Base-by-base conservation (phyloP, 1,140 invertebrate species). In the Drosophila prosaltans region DNA sequence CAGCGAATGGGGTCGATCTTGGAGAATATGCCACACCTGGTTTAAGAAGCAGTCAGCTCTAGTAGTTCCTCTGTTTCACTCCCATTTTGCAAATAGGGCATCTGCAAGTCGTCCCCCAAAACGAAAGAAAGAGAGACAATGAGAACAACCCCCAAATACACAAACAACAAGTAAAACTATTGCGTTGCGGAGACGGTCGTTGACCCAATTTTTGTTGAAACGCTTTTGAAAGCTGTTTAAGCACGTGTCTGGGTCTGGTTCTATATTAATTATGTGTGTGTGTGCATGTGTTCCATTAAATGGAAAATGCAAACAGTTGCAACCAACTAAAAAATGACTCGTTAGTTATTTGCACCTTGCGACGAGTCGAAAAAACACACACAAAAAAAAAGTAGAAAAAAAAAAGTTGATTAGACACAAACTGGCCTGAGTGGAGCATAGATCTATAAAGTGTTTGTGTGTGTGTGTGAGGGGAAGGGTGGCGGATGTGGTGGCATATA, bases 101-200 rank as follows among this genome's bases (percentile, higher is more conserved):
- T 51, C 24, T 26, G 2, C 9, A 26, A 51, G 45, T 51, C 45
- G 45, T 2, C 2, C 6, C 3, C 8, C 6, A 36, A 36, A 24
- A 24, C 0, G 6, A 16, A 16, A 7, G 21, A 8, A 48, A 63
- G 60, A 30, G 16, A 64, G 40, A 30, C 48, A 45, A 64, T 62
- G 45, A 45, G 26, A 59, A 59, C 63, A 72, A 67, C 78, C 72
- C 78, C 68, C 61, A 67, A 26, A 26, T 62, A 55, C 32, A 54
- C 32, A 54, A 48, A 51, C 45, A 51, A 51, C 24, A 51, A 30
- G 39, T 26, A 24, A 65, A 76, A 88, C 82, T 88, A 89, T 68
- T 84, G 72, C 85, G 81, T 71, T 58, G 85, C 81, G 65, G 45
- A 51, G 45, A 76, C 61, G 81, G 86, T 90, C 86, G 80, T 86